phyloP scores from a whole-genome alignment of 2,113 vertebrate genomes.

The Tupaia chinensis region DNA sequence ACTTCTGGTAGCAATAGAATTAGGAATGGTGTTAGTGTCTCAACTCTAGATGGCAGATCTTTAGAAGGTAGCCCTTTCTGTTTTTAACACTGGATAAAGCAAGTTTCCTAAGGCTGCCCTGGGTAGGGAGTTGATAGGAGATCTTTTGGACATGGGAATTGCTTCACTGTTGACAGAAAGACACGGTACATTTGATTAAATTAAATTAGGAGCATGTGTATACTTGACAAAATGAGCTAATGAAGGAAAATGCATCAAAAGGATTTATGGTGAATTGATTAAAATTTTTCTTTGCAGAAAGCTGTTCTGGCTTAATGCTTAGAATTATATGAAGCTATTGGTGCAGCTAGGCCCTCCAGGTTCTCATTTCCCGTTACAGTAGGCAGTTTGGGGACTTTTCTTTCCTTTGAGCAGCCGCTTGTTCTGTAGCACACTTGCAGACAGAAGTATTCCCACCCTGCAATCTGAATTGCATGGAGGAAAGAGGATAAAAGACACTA shows the following conservation, averaged over 20 bases:
- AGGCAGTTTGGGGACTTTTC: conserved; percentile 66
- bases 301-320: conserved; percentile 46
- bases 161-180: conserved; percentile 79
- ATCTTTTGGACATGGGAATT: conserved; percentile 74
- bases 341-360: conserved; percentile 62
- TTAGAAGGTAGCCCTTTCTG: neutral
- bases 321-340: conserved; percentile 59
- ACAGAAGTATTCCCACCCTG: conserved; percentile 85
- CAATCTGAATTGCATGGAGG: conserved; percentile 84
- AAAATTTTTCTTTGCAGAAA: conserved; percentile 78
- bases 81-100: conserved; percentile 46
- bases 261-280: conserved; percentile 79
- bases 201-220: conserved; percentile 83
- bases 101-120: conserved; percentile 40
- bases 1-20: neutral
- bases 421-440: conserved; percentile 73
- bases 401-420: conserved; percentile 72
- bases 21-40: neutral
- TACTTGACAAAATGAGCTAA: conserved; percentile 77
- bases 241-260: conserved; percentile 81
- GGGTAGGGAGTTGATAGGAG: conserved; percentile 61
- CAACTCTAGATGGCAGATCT: neutral
- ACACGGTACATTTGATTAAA: conserved; percentile 80
- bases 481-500: conserved; percentile 88
- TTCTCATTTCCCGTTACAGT: conserved; percentile 55